Evolutionary conservation across 2,797 vertebrate genomes (phyloP).

Genomic region (Rhabdomys pumilio): DNA sequence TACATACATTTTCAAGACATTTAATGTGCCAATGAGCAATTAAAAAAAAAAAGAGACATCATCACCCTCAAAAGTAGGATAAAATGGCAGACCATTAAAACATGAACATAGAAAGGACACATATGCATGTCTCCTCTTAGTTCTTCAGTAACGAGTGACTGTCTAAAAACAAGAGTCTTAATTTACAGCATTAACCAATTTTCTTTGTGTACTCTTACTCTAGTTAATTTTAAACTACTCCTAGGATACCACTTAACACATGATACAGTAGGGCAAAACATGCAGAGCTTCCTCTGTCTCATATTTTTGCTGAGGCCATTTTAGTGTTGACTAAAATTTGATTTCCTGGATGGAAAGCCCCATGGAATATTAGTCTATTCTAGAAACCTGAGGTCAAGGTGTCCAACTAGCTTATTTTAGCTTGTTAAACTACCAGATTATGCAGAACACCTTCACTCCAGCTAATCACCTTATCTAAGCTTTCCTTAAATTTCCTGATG

Average conservation of each 20-base stretch:
- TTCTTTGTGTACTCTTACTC: not conserved
- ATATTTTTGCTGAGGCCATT: not conserved
- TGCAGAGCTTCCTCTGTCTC: no score
- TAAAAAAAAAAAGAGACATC: not conserved
- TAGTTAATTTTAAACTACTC: slow-evolving; percentile 34
- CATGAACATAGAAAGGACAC: not conserved
- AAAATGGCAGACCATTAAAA: not conserved
- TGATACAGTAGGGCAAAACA: not conserved
- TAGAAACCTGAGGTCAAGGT: not conserved
- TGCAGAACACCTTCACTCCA: not conserved
- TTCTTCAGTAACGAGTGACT: not conserved
- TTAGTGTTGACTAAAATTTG: not conserved
- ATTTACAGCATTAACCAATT: not conserved
- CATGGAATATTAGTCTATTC: not conserved
- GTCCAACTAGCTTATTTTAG: not conserved
- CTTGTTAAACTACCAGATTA: not conserved
- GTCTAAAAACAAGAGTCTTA: slow-evolving; percentile 38
- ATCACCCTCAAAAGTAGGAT: not conserved
- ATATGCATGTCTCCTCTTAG: not conserved
- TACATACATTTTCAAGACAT: not conserved
- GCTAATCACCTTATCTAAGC: not conserved
- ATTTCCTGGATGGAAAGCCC: not conserved
- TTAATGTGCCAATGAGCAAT: not conserved
- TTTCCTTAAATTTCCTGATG: not conserved
- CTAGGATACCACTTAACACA: not conserved